Percentiles rank a stretch among this genome's conserved stretches.
Evolutionary conservation across 2,797 vertebrate species (phyloP).

Genomic region (Acipenser transmontanus): DNA sequence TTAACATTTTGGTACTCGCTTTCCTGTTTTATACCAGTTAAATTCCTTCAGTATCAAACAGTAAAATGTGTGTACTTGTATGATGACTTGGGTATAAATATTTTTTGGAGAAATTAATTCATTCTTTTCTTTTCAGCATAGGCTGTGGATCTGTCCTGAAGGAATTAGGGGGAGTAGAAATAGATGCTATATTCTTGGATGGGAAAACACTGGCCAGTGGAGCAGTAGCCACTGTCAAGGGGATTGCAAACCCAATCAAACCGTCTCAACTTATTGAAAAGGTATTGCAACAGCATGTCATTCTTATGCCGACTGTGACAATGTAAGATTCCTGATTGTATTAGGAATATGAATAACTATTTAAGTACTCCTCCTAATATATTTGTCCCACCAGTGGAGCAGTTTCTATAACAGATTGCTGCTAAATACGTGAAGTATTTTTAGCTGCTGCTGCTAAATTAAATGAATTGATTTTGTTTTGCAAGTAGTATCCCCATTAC

Average conservation of each 20-base stretch:
- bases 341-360: no score
- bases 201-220: slow-evolving; percentile 67
- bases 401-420: no score
- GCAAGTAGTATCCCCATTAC: not conserved
- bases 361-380: no score
- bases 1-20: not conserved
- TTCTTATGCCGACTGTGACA: not conserved
- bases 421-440: no score
- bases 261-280: slow-evolving; percentile 75
- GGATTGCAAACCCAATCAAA: slow-evolving; percentile 66
- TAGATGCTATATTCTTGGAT: slow-evolving; percentile 80
- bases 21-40: not conserved
- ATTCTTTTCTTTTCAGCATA: slow-evolving; percentile 27
- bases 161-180: slow-evolving; percentile 67
- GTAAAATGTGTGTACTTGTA: not conserved
- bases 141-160: slow-evolving; percentile 73
- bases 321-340: no score
- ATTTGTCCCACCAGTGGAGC: no score
- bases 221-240: slow-evolving; percentile 67
- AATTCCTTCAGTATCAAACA: no score
- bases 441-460: not conserved
- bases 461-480: not conserved
- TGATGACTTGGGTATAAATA: not conserved
- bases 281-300: slow-evolving; percentile 38
- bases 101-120: not conserved